A percentile compares a stretch with the other conserved stretches of the same genome.
These are phyloP conservation scores for Diplodus puntazzo DNA, from an alignment of 2,797 vertebrate genomes.

Conservation along the genomic window DNA sequence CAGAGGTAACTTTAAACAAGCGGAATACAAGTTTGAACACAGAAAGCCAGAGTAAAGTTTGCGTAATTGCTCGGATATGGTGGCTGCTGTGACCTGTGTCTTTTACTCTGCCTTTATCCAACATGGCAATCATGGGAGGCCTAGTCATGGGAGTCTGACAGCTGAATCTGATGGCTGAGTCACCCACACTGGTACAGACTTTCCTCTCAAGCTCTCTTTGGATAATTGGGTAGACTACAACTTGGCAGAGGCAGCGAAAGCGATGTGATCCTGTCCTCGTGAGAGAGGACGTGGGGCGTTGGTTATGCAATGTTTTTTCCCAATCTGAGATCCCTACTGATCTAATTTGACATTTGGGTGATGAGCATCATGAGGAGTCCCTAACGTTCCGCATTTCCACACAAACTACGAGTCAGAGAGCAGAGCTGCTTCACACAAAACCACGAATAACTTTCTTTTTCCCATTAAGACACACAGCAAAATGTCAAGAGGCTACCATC, in stretches of 20 bases:
- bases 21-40: constrained; percentile 16
- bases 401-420: constrained; percentile 42
- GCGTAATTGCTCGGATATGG: neutral
- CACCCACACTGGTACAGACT: constrained; percentile 61
- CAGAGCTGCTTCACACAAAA: constrained; percentile 18
- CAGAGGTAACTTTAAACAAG: neutral
- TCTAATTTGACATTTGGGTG: constrained; percentile 80
- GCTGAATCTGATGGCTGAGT: constrained; percentile 79
- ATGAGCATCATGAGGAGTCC: constrained; percentile 80
- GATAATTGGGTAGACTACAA: constrained; percentile 64
- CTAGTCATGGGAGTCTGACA: constrained; percentile 74
- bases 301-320: constrained; percentile 72
- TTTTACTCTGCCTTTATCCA: constrained; percentile 32
- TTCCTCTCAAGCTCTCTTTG: constrained; percentile 58
- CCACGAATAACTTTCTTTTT: constrained; percentile 12
- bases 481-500: constrained; percentile 33
- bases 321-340: constrained; percentile 70
- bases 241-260: constrained; percentile 63
- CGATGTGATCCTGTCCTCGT: constrained; percentile 72
- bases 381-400: constrained; percentile 75
- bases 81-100: constrained; percentile 33
- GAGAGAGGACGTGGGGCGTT: constrained; percentile 56
- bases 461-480: neutral
- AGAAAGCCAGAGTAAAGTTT: neutral
- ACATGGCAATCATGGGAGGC: constrained; percentile 69